phyloP scores from a whole-genome alignment of 2,113 vertebrate species.

The Hippolais icterina region DNA sequence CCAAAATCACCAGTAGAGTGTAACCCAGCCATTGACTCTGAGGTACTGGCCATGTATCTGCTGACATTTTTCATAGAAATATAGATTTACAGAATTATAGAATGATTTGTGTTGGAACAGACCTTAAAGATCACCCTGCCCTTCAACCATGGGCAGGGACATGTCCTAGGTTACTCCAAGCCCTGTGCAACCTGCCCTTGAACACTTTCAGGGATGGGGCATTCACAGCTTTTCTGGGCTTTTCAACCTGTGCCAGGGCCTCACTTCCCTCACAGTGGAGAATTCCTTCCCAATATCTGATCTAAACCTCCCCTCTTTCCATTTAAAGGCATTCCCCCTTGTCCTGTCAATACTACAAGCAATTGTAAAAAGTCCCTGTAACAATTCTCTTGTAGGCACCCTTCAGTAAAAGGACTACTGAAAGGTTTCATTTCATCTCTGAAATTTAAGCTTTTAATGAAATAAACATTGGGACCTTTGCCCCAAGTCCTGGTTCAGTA shows the following conservation, averaged over 20 bases:
- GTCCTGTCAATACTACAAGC: background rate
- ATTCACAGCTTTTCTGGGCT: background rate
- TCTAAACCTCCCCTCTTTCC: background rate
- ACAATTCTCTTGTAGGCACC: background rate
- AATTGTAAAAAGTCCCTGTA: background rate
- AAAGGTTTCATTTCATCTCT: background rate
- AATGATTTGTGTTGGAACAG: background rate
- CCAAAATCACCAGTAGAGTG: background rate
- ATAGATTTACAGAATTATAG: background rate
- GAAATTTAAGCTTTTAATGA: background rate
- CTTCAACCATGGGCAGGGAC: no score
- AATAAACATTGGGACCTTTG: background rate
- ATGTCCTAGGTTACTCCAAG: background rate
- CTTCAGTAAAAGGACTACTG: background rate
- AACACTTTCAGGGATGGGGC: rapidly evolving
- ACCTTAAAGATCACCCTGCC: background rate
- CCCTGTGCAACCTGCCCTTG: background rate
- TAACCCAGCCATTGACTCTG: background rate
- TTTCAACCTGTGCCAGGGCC: background rate
- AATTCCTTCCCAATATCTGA: background rate
- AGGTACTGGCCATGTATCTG: background rate
- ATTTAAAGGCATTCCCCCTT: background rate
- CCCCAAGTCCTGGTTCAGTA: background rate
- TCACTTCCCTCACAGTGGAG: background rate
- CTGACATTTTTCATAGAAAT: background rate